phyloP scores from a whole-genome alignment of 64 coral and sea anemone genomes.

The Acropora yongei region DNA sequence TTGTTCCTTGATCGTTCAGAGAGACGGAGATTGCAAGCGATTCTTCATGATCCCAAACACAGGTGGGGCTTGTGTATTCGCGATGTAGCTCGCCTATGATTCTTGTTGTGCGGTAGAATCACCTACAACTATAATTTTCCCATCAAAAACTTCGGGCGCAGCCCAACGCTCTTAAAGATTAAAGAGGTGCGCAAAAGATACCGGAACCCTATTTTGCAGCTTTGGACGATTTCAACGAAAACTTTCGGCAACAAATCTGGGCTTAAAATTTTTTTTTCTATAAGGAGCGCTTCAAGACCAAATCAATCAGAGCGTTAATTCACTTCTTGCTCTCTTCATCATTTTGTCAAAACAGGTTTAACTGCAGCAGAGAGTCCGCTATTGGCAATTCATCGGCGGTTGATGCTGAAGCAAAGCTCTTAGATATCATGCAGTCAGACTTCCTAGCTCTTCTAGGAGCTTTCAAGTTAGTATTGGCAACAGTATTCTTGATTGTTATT shows the following conservation, averaged over 20 bases:
- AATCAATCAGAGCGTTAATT: neutral
- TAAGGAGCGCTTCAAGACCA: too few relatives aligned
- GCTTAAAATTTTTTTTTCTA: too few relatives aligned
- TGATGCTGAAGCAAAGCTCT: slow-evolving; percentile 81
- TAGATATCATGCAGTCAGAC: slow-evolving; percentile 83
- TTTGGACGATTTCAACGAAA: too few relatives aligned
- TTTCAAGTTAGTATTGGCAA: slow-evolving; percentile 77
- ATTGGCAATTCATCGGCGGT: slow-evolving; percentile 75
- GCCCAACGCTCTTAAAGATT: too few relatives aligned
- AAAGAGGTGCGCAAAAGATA: too few relatives aligned
- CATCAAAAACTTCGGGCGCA: too few relatives aligned
- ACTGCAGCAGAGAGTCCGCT: slow-evolving; percentile 74
- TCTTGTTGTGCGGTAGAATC: neutral
- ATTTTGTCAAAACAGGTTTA: slow-evolving; percentile 66
- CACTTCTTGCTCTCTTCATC: neutral
- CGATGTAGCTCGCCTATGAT: neutral
- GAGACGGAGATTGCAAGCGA: slow-evolving; percentile 56
- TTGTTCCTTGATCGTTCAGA: slow-evolving; percentile 80
- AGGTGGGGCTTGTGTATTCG: slow-evolving; percentile 33
- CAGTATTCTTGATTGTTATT: neutral
- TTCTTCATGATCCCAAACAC: slow-evolving; percentile 80
- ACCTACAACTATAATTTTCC: too few relatives aligned
- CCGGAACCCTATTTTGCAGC: too few relatives aligned
- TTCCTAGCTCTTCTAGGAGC: slow-evolving; percentile 83
- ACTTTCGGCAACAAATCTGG: too few relatives aligned